These are phyloP conservation scores for Hypena proboscidalis DNA, from an alignment of 2,888 invertebrate species.

Conservation along the genomic window DNA sequence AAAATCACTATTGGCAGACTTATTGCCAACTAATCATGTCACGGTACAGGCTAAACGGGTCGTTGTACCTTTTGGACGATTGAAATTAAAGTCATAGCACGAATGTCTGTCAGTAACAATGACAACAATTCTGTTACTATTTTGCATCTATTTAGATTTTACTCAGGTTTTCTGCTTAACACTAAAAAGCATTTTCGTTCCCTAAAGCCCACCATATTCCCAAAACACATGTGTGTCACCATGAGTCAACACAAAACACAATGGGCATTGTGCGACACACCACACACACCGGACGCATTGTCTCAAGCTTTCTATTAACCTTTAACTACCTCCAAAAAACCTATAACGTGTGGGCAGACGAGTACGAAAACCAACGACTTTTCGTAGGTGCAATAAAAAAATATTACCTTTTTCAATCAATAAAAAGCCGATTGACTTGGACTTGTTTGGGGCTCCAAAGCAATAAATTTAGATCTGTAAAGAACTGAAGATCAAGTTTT, in stretches of 20 bases:
- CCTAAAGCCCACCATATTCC: background rate
- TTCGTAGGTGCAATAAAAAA: background rate
- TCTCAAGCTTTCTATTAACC: constrained; percentile 75
- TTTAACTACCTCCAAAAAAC: constrained; percentile 66
- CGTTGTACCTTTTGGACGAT: no score
- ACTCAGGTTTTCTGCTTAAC: no score
- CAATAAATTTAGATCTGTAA: no score
- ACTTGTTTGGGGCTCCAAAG: background rate
- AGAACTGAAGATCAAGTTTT: no score
- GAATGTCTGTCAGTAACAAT: no score
- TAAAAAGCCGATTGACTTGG: background rate
- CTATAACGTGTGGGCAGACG: constrained; percentile 18
- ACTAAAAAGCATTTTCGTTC: no score
- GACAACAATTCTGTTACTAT: no score
- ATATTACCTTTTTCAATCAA: background rate
- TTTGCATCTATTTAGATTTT: no score
- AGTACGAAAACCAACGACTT: background rate
- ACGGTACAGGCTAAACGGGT: no score
- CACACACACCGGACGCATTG: constrained; percentile 56
- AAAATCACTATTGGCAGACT: no score
- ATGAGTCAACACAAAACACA: constrained; percentile 61
- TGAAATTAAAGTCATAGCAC: no score
- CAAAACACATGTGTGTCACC: constrained; percentile 28
- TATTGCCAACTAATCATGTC: no score
- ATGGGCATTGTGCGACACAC: constrained; percentile 66